These are phyloP conservation scores for Epinephelus awoara DNA, from an alignment of 2,797 vertebrate genomes.

Conservation along the genomic window DNA sequence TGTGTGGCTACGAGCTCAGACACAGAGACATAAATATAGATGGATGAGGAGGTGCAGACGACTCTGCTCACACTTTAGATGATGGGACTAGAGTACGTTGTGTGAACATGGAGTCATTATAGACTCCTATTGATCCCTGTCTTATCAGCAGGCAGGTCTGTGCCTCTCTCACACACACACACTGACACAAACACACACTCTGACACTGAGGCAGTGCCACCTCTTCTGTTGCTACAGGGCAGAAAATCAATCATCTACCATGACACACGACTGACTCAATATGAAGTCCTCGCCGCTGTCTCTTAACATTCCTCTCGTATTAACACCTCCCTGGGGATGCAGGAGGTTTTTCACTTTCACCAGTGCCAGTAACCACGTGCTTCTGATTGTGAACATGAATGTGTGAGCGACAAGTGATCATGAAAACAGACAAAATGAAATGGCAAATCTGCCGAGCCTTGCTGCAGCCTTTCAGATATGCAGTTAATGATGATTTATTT, in stretches of 20 bases:
- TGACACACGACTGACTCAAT: slow-evolving; percentile 39
- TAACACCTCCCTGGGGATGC: slow-evolving; percentile 20
- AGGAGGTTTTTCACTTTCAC: background rate
- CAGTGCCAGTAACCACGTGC: background rate
- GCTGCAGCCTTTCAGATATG: background rate
- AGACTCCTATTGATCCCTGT: slow-evolving; percentile 48
- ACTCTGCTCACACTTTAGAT: background rate
- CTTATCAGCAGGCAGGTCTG: slow-evolving; percentile 54
- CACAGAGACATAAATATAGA: background rate
- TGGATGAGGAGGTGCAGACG: background rate
- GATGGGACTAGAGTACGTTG: background rate
- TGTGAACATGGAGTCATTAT: slow-evolving; percentile 38
- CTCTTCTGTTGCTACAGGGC: slow-evolving; percentile 40
- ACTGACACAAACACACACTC: background rate
- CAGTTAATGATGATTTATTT: background rate
- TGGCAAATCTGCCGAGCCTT: background rate
- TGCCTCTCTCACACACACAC: background rate
- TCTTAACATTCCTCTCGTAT: slow-evolving; percentile 39
- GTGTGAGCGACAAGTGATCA: background rate
- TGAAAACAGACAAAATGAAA: background rate
- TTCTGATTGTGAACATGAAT: background rate
- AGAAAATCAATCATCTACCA: slow-evolving; percentile 54
- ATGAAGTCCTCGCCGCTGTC: slow-evolving; percentile 37
- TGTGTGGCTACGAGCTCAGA: background rate
- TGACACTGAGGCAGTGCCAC: background rate